These are phyloP conservation scores for Choloepus hoffmanni DNA, from an alignment of 2,113 vertebrate species.

Conservation along the genomic window DNA sequence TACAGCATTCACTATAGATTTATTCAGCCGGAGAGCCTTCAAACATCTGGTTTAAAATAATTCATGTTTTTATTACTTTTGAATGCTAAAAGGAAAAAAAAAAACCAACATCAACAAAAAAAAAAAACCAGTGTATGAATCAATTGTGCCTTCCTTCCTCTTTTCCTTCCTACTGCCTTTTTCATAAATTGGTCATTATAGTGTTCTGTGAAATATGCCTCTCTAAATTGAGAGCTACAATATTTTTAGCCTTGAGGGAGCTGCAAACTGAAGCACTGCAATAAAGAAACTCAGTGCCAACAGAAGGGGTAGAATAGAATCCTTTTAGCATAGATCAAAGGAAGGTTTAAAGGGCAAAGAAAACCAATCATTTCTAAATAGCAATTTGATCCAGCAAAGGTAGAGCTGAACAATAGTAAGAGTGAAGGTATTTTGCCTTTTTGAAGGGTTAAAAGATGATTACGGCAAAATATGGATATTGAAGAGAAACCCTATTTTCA, in stretches of 20 bases:
- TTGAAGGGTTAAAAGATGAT: not conserved
- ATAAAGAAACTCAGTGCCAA: not conserved
- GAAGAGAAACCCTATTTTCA: not conserved
- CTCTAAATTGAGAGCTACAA: not conserved
- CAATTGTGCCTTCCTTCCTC: not conserved
- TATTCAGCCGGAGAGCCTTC: not conserved
- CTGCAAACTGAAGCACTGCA: slow-evolving; percentile 44
- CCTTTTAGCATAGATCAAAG: slow-evolving; percentile 45
- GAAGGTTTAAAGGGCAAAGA: not conserved
- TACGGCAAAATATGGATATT: not conserved
- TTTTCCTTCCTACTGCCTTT: not conserved
- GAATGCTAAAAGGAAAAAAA: slow-evolving; percentile 36
- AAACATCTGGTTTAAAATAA: slow-evolving; percentile 49
- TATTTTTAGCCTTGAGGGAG: slow-evolving; percentile 51
- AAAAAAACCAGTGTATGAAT: not conserved
- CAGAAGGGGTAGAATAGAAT: not conserved
- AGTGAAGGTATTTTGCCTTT: not conserved
- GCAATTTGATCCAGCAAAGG: not conserved
- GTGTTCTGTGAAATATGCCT: not conserved
- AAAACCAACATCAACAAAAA: not conserved
- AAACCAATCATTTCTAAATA: not conserved
- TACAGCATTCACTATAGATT: not conserved
- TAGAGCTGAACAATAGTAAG: not conserved
- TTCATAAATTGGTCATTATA: not conserved
- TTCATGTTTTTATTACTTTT: slow-evolving; percentile 63